These are phyloP conservation scores for Euplexia lucipara DNA, from an alignment of 2,888 invertebrate genomes.

Conservation along the genomic window DNA sequence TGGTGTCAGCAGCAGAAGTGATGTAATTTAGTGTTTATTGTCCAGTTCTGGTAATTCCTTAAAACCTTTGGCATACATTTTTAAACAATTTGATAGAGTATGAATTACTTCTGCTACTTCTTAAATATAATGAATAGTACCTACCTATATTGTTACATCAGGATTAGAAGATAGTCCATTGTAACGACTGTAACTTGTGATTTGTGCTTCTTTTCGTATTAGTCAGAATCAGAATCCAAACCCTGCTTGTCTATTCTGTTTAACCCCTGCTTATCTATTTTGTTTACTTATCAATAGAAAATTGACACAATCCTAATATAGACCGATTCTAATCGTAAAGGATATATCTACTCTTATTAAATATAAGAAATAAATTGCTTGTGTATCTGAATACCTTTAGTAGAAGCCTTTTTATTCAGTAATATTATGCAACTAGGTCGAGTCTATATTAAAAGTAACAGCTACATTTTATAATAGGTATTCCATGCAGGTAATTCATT, in stretches of 20 bases:
- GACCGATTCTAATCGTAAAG: no score
- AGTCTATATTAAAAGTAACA: constrained; percentile 5
- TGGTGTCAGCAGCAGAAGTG: constrained; percentile 43
- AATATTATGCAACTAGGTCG: constrained; percentile 21
- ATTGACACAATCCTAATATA: no score
- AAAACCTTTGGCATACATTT: constrained; percentile 29
- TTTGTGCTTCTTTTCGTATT: no score
- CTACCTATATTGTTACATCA: not conserved
- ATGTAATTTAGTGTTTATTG: constrained; percentile 40
- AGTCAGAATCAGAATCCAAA: no score
- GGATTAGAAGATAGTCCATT: not conserved
- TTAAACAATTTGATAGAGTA: constrained; percentile 13
- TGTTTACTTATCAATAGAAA: no score
- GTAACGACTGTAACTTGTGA: no score
- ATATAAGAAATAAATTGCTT: no score
- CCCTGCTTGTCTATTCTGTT: no score
- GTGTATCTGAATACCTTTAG: constrained; percentile 25
- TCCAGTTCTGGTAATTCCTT: constrained; percentile 37
- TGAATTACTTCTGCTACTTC: constrained; percentile 10
- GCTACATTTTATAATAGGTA: constrained; percentile 16
- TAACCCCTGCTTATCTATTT: no score
- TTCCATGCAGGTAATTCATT: constrained; percentile 3
- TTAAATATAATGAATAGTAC: not conserved
- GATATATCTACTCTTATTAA: no score
- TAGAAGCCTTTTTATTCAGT: constrained; percentile 29